Percentiles rank a stretch among this genome's conserved stretches.
phyloP scores from a whole-genome alignment of 2,797 vertebrate species.

The Silurus lanzhouensis region DNA sequence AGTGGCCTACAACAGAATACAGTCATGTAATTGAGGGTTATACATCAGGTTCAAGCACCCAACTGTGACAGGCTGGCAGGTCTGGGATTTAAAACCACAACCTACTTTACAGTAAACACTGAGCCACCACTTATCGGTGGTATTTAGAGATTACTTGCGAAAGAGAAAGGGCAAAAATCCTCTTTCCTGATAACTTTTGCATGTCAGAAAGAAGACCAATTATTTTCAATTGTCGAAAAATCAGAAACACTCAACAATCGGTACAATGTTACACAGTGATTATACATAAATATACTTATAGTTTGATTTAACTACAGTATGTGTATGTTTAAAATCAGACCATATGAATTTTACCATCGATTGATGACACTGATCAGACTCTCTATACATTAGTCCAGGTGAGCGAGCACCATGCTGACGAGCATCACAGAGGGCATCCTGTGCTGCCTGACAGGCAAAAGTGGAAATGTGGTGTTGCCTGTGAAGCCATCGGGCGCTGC shows the following conservation, averaged over 20 bases:
- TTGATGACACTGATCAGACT: background rate
- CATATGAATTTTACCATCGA: background rate
- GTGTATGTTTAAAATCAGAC: background rate
- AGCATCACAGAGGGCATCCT: constrained; percentile 90
- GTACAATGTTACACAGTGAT: background rate
- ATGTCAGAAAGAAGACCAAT: no score
- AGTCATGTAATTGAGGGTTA: background rate
- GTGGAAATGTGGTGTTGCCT: constrained; percentile 83
- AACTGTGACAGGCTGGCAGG: background rate
- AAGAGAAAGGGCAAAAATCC: background rate
- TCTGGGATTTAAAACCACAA: background rate
- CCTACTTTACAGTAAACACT: background rate
- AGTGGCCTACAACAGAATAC: background rate
- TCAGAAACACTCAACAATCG: no score
- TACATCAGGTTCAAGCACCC: background rate
- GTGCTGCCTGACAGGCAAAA: constrained; percentile 92
- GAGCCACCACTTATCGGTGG: background rate
- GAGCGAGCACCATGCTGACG: constrained; percentile 82
- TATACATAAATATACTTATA: background rate
- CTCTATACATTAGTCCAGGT: constrained; percentile 39
- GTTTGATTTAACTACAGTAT: background rate
- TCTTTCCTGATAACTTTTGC: background rate
- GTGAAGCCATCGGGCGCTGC: constrained; percentile 79
- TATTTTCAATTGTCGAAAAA: no score
- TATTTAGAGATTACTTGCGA: no score